A percentile compares a stretch with the other conserved stretches of the same genome.
Evolutionary conservation across 2,888 invertebrate species (phyloP).

Genomic region (Nymphalis c-album): DNA sequence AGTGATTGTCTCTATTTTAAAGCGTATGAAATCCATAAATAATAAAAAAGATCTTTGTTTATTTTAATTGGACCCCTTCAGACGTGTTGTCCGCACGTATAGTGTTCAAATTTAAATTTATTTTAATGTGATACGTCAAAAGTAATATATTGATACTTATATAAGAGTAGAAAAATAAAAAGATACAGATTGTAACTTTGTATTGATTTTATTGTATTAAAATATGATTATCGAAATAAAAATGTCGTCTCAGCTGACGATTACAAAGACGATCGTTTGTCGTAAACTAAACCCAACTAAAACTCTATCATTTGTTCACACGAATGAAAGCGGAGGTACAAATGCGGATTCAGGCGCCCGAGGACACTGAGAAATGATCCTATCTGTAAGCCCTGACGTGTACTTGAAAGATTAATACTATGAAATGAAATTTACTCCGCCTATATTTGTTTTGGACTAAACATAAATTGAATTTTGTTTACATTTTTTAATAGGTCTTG

Average conservation of each 20-base stretch:
- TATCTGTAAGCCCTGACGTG: slow-evolving; percentile 6
- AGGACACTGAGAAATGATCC: slow-evolving; percentile 16
- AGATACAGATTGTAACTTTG: background rate
- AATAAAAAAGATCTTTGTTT: no score
- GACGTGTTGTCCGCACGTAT: no score
- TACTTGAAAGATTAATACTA: slow-evolving; percentile 12
- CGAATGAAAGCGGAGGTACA: background rate
- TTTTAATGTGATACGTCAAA: no score
- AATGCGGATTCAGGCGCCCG: background rate
- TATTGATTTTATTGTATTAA: no score
- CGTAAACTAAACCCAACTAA: background rate
- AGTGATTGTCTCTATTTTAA: no score
- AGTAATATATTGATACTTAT: background rate
- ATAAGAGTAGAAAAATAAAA: background rate
- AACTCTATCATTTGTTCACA: slow-evolving; percentile 2
- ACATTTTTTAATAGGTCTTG: no score
- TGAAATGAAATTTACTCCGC: background rate
- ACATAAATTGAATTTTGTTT: background rate
- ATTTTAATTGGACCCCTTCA: no score
- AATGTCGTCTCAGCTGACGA: no score
- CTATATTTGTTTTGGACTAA: no score
- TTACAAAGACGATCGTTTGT: background rate
- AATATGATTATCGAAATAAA: background rate
- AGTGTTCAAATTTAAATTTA: no score
- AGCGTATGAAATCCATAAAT: no score